Percentiles rank a stretch among this genome's conserved stretches.
Evolutionary conservation across 1,140 invertebrate genomes (phyloP).

Genomic region (Trichogramma pretiosum): DNA sequence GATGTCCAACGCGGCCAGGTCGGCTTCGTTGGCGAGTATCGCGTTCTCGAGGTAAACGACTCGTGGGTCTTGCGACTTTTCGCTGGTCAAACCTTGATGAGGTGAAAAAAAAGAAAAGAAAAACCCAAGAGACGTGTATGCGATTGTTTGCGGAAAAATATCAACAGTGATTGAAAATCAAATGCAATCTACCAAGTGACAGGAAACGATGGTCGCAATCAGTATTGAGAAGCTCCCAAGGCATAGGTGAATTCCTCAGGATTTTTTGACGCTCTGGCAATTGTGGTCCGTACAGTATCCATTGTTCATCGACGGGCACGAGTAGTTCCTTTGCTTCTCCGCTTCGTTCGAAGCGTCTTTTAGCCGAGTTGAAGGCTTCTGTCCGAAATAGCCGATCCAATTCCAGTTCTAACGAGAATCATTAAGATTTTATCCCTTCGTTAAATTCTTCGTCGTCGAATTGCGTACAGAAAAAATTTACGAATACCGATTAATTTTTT

Average conservation of each 20-base stretch:
- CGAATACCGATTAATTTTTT: conserved; percentile 49
- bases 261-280: conserved; percentile 26
- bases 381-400: conserved; percentile 52
- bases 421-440: background rate
- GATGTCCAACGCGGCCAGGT: conserved; percentile 26
- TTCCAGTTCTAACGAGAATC: conserved; percentile 52
- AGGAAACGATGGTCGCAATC: conserved; percentile 30
- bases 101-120: background rate
- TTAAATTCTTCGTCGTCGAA: background rate
- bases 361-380: conserved; percentile 46
- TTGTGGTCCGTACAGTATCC: conserved; percentile 30
- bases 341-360: conserved; percentile 20
- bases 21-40: conserved; percentile 29
- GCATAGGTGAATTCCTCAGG: conserved; percentile 29
- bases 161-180: background rate
- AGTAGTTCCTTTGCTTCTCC: conserved; percentile 15
- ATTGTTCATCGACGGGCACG: conserved; percentile 28
- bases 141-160: conserved; percentile 3
- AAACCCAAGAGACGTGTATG: conserved; percentile 24
- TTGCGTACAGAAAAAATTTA: background rate
- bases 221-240: conserved; percentile 26
- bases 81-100: conserved; percentile 7
- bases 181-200: conserved; percentile 24
- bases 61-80: conserved; percentile 23
- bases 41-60: conserved; percentile 32